These are phyloP conservation scores for Anguilla megastoma DNA, from an alignment of 2,797 vertebrate genomes.

Conservation along the genomic window DNA sequence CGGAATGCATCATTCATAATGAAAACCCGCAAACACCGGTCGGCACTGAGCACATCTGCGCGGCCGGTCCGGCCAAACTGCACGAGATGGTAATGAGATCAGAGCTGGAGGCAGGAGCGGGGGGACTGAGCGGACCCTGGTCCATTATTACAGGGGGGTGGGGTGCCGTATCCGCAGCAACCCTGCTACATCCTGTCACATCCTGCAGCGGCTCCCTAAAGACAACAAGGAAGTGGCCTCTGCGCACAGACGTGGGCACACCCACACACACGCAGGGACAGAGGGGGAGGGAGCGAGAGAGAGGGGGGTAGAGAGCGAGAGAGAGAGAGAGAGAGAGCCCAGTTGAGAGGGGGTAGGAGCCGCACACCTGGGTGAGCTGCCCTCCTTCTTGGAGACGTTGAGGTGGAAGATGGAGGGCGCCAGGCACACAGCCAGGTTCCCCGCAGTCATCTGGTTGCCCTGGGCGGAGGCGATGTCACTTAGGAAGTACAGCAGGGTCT, in stretches of 20 bases:
- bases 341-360: background rate
- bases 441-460: conserved; percentile 84
- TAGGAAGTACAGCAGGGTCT: conserved; percentile 84
- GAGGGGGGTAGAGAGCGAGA: background rate
- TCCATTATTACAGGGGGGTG: conserved; percentile 75
- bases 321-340: background rate
- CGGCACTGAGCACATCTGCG: background rate
- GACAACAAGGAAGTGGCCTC: background rate
- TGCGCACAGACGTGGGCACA: background rate
- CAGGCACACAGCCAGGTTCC: conserved; percentile 82
- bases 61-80: background rate
- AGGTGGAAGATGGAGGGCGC: conserved; percentile 86
- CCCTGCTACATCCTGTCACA: background rate
- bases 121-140: conserved; percentile 70
- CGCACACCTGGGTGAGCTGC: conserved; percentile 74
- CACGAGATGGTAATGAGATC: background rate
- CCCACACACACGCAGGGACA: background rate
- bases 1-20: background rate
- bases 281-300: background rate
- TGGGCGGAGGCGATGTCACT: conserved; percentile 80
- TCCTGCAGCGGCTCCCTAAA: background rate
- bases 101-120: conserved; percentile 79
- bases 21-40: background rate
- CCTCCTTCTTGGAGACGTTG: conserved; percentile 80
- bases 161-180: conserved; percentile 78